These are phyloP conservation scores for Microtus pennsylvanicus DNA, from an alignment of 2,113 vertebrate genomes.

Conservation along the genomic window DNA sequence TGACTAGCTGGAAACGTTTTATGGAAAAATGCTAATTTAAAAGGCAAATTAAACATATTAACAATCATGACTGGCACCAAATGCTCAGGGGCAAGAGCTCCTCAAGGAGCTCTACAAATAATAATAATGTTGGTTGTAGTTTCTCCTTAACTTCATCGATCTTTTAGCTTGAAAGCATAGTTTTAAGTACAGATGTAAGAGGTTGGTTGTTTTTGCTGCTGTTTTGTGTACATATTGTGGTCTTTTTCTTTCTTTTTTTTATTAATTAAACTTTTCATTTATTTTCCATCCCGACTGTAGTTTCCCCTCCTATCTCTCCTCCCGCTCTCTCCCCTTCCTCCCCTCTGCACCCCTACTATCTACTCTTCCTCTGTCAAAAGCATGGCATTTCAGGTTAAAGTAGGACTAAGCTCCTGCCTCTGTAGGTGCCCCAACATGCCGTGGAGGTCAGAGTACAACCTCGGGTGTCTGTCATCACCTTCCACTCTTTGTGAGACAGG, in stretches of 20 bases:
- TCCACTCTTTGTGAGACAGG: no score
- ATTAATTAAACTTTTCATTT: no score
- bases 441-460: not conserved
- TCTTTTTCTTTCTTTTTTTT: no score
- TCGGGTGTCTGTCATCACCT: no score
- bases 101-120: not conserved
- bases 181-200: not conserved
- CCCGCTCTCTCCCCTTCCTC: no score
- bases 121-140: not conserved
- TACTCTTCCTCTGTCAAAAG: no score
- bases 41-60: conserved; percentile 67
- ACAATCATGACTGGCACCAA: conserved; percentile 55
- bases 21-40: conserved; percentile 64
- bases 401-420: no score
- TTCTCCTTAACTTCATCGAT: not conserved
- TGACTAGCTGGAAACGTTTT: conserved; percentile 60
- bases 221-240: no score
- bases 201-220: not conserved
- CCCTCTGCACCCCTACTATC: no score
- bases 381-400: no score
- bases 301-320: no score
- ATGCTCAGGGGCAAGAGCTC: conserved; percentile 21
- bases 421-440: not conserved
- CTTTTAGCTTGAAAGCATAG: not conserved
- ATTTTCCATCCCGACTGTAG: no score